Evolutionary conservation across 2,888 invertebrate genomes (phyloP), one percentile per base, ranked within the genome.

Genomic region (Himalopsyche tibetana): DNA sequence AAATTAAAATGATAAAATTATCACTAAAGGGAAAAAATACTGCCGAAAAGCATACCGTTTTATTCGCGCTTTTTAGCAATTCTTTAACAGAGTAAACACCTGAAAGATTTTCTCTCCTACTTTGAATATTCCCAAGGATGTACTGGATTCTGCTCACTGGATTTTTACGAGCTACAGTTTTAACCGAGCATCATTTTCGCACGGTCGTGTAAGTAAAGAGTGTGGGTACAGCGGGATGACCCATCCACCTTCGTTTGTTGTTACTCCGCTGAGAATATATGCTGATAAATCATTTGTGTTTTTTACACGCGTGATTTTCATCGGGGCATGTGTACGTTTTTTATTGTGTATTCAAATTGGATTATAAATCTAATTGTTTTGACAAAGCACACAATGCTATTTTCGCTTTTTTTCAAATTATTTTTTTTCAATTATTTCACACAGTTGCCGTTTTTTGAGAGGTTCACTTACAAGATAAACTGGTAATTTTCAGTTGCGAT

Each of bases 161-260:
- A 63, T 63, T 63, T 56, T 63, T 63, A 63, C 63, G 63, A 63
- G 63, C 63, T 19, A 63, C 63, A 63, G 63, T 63, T 63, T 63
- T 63, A 63, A 63, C 63, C 11, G 63, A 63, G 63, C 63, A 28
- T 63, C n/a, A 63, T 63, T 63, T 63, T 63, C 11, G 11, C 63
- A 28, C 63, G 63, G 19, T 15, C 15, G 15, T 15, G 15, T 51
- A 51, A 15, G 45, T 45, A 45, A 56, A 19, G 63, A 19, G 28
- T 63, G 63, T 63, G 28, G 63, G 28, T 1, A 28, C 63, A 28
- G 2, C 15, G 63, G 19, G 28, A 63, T 63, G 63, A 63, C 63
- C 63, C 28, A 63, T 19, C 19, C 63, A 19, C 63, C 28, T 63
- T 63, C 19, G 56, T 19, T 63, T 63, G 9, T 19, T 63, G 63